Base-by-base conservation (phyloP, 2,113 vertebrate species). In the Nettapus auritus region DNA sequence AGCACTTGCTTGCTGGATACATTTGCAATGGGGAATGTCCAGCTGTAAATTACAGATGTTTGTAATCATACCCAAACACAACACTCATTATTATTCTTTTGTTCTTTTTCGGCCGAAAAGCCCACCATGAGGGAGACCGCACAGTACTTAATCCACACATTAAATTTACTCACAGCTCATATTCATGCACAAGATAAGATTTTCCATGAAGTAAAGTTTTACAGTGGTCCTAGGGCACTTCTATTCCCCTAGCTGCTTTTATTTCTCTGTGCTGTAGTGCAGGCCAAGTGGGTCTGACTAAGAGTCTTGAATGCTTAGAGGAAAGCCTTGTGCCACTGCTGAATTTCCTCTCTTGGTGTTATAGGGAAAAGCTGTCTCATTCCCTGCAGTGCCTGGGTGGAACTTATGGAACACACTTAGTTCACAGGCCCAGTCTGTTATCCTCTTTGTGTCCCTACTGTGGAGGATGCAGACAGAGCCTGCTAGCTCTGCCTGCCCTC, bases 31-130 rank as follows among this genome's bases (percentile, higher is more conserved):
- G 87, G 79, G 70, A 95, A 85, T 38, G 67, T 93, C 91, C 95
- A 96, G 89, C 93, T 97, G 89, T 96, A 96, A 96, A 96, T 96
- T 95, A 96, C 94, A 96, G 95, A 79, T 96, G 93, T 94, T 96
- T 91, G 93, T 79, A 95, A 88, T 96, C 89, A 92, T 89, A 86
- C 59, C 59, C 94, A 86, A 95, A 91, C 78, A 89, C 89, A 96
- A 93, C 89, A 77, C 70, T 96, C 95, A 93, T 94, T 93, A 95
- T 88, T 94, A 93, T 94, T 94, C 94, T 91, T 97, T 95, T 95
- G 94, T 97, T 96, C 95, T 86, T 91, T 95, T 86, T 80, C 66
- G 89, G 40, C 94, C 96, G 93, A 94, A 95, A 96, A 96, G 87
- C 87, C 96, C 95, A 89, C 95, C 91, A 13, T 89, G 84, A 95